These are phyloP conservation scores for Orius insidiosus DNA, from an alignment of 1,140 invertebrate genomes.

Conservation along the genomic window DNA sequence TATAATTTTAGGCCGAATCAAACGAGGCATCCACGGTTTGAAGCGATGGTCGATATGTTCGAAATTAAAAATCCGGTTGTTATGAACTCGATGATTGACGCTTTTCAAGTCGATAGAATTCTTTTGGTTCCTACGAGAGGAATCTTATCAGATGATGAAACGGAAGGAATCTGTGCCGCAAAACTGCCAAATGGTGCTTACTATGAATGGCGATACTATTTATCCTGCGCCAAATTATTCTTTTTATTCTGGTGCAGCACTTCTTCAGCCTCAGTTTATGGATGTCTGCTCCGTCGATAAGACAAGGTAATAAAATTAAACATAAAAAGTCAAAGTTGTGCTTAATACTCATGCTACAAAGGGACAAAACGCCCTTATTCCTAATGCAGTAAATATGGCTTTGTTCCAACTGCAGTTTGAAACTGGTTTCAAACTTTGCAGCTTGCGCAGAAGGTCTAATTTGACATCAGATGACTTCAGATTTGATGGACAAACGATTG, in stretches of 20 bases:
- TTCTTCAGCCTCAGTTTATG: too few species aligned
- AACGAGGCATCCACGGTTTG: background rate
- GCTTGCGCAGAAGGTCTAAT: too few species aligned
- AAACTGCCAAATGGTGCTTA: slow-evolving; percentile 11
- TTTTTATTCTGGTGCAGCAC: slow-evolving; percentile 7
- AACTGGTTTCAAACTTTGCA: too few species aligned
- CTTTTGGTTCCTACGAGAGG: slow-evolving; percentile 44
- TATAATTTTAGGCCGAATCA: background rate
- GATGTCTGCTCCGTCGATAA: too few species aligned
- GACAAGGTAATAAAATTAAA: too few species aligned
- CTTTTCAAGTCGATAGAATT: slow-evolving; percentile 36
- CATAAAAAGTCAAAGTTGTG: too few species aligned
- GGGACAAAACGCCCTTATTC: too few species aligned
- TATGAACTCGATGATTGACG: slow-evolving; percentile 71
- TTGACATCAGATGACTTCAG: too few species aligned
- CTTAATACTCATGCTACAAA: too few species aligned
- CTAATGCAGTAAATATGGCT: too few species aligned
- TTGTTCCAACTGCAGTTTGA: too few species aligned
- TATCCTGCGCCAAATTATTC: slow-evolving; percentile 15
- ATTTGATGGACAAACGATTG: too few species aligned
- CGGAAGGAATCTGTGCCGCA: slow-evolving; percentile 35
- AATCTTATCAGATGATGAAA: slow-evolving; percentile 43
- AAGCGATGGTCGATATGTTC: slow-evolving; percentile 26
- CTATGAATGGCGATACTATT: slow-evolving; percentile 6
- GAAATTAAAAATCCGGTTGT: slow-evolving; percentile 56